phyloP scores from a whole-genome alignment of 2,888 invertebrate genomes.

The Nomada ruficornis region DNA sequence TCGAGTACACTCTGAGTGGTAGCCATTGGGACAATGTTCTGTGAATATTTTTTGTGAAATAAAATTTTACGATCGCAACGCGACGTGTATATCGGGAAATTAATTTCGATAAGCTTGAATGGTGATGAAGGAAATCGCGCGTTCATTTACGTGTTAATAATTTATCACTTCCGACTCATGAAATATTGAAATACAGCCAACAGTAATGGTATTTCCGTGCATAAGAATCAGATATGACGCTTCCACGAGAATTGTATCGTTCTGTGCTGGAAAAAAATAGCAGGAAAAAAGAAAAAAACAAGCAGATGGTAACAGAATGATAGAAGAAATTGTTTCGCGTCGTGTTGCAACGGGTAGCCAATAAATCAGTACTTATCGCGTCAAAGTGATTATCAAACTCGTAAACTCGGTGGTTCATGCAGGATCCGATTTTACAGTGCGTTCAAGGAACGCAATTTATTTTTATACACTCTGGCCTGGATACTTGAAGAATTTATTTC shows the following conservation, averaged over 20 bases:
- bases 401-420: constrained; percentile 11
- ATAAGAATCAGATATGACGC: constrained; percentile 22
- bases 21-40: neutral
- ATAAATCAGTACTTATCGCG: constrained; percentile 38
- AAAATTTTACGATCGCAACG: constrained; percentile 10
- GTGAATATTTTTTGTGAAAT: neutral
- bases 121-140: constrained; percentile 25
- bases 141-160: constrained; percentile 37
- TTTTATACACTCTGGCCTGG: neutral
- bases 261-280: neutral
- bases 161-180: constrained; percentile 20
- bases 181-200: constrained; percentile 15
- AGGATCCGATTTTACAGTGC: constrained; percentile 4
- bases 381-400: constrained; percentile 45
- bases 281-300: too few relatives aligned
- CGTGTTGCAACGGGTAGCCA: constrained; percentile 6
- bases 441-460: constrained; percentile 5
- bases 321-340: neutral
- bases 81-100: constrained; percentile 16
- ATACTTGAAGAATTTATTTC: neutral
- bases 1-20: neutral
- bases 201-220: constrained; percentile 35
- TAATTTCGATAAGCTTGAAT: constrained; percentile 36
- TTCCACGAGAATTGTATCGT: constrained; percentile 9
- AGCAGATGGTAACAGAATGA: neutral